phyloP scores from a whole-genome alignment of 2,113 vertebrate species.

The Coreoperca whiteheadi region DNA sequence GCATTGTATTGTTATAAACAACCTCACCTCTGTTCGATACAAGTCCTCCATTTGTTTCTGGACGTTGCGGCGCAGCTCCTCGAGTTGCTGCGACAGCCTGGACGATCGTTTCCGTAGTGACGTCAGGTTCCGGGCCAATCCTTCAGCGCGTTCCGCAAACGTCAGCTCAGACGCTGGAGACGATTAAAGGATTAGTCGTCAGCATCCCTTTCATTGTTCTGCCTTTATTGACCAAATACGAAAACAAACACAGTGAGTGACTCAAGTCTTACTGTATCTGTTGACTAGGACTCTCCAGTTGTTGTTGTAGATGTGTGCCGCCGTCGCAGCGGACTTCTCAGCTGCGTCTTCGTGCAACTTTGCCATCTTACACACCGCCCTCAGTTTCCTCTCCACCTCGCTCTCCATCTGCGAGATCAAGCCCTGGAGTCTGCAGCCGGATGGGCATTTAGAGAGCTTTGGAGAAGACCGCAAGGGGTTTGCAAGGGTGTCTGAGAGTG shows the following conservation, averaged over 20 bases:
- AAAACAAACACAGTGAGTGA: neutral
- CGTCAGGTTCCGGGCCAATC: slow-evolving; percentile 68
- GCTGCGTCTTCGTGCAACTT: neutral
- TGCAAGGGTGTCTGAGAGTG: neutral
- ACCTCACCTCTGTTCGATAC: slow-evolving; percentile 76
- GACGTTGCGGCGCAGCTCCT: slow-evolving; percentile 23
- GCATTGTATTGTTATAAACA: neutral
- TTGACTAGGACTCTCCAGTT: slow-evolving; percentile 62
- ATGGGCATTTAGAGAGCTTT: slow-evolving; percentile 76
- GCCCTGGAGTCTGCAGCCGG: slow-evolving; percentile 82
- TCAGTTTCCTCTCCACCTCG: slow-evolving; percentile 53
- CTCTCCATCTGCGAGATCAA: slow-evolving; percentile 67
- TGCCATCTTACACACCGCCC: slow-evolving; percentile 59
- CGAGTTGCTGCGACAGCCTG: slow-evolving; percentile 53
- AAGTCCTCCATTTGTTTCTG: slow-evolving; percentile 71
- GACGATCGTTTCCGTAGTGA: slow-evolving; percentile 54
- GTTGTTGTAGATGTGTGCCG: slow-evolving; percentile 62
- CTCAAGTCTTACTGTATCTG: slow-evolving; percentile 64
- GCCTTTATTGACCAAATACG: neutral
- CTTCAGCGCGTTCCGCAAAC: slow-evolving; percentile 53
- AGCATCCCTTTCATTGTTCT: neutral
- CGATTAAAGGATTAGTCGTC: neutral
- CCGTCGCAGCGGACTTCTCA: slow-evolving; percentile 55
- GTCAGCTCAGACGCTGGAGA: slow-evolving; percentile 71
- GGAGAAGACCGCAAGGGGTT: neutral